Evolutionary conservation across 2,888 invertebrate species (phyloP).

Genomic region (Tupiocoris notatus): DNA sequence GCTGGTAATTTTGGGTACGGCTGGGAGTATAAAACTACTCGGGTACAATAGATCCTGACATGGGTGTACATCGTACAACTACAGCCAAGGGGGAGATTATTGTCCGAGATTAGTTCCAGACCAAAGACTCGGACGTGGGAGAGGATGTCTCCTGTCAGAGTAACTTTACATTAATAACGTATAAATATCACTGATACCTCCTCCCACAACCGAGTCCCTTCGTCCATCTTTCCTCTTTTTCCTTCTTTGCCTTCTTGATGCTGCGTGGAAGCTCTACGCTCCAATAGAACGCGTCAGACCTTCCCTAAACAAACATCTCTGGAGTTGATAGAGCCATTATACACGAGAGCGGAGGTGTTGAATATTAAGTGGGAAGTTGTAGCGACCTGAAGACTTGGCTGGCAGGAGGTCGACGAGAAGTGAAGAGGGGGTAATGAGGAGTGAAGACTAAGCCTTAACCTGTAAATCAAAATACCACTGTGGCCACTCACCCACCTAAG

Average conservation of each 20-base stretch:
- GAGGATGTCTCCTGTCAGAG: constrained; percentile 30
- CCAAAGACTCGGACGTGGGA: constrained; percentile 26
- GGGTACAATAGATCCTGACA: too few species aligned
- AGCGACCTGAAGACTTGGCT: not conserved
- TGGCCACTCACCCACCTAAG: not conserved
- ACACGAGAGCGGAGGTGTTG: constrained; percentile 26
- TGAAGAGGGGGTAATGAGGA: constrained; percentile 26
- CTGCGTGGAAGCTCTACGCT: not conserved
- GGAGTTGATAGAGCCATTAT: constrained; percentile 28
- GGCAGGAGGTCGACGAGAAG: not conserved
- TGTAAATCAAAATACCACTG: constrained; percentile 25
- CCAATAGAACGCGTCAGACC: not conserved
- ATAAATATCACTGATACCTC: constrained; percentile 17
- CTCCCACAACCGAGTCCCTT: not conserved
- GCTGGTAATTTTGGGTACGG: too few species aligned
- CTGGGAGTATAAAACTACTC: too few species aligned
- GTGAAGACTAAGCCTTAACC: constrained; percentile 1
- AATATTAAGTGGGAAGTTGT: constrained; percentile 23
- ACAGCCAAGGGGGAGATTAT: constrained; percentile 22
- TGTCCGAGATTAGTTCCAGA: constrained; percentile 8
- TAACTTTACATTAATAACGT: constrained; percentile 32
- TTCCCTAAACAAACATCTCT: constrained; percentile 24
- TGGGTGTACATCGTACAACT: not conserved
- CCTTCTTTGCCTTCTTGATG: not conserved
- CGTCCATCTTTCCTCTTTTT: not conserved